Percentiles rank a stretch among this genome's conserved stretches.
These are phyloP conservation scores for Acleris literana DNA, from an alignment of 2,888 invertebrate species.

Conservation along the genomic window DNA sequence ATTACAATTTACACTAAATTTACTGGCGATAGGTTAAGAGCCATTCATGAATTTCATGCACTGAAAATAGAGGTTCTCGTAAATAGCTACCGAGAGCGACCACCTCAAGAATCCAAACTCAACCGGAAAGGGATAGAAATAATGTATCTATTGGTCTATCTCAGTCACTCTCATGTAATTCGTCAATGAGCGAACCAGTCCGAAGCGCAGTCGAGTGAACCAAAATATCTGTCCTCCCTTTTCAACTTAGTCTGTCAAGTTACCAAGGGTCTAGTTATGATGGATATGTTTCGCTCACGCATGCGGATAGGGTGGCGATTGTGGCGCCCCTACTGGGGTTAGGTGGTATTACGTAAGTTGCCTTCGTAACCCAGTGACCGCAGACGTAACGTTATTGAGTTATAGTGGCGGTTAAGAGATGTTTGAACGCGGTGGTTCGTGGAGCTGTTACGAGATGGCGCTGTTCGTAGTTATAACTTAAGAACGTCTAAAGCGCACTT, in stretches of 20 bases:
- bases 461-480: not conserved
- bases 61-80: constrained; percentile 61
- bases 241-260: not conserved
- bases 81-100: constrained; percentile 68
- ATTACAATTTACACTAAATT: constrained; percentile 64
- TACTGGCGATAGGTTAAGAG: constrained; percentile 66
- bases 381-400: constrained; percentile 19
- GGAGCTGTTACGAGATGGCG: constrained; percentile 26
- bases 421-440: constrained; percentile 19
- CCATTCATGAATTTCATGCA: constrained; percentile 78
- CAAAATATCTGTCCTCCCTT: constrained; percentile 16
- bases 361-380: constrained; percentile 32
- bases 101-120: constrained; percentile 2
- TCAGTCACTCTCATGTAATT: constrained; percentile 8
- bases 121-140: constrained; percentile 9
- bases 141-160: constrained; percentile 3
- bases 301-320: constrained; percentile 24
- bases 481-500: too few species aligned
- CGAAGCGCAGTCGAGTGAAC: not conserved
- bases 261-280: constrained; percentile 17
- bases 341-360: constrained; percentile 27
- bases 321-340: constrained; percentile 28
- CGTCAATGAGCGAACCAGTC: constrained; percentile 10
- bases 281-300: constrained; percentile 24
- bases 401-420: constrained; percentile 6